Conservation (phyloP, 2,797 vertebrate species). For the Spinibarbus caldwelli region DNA sequence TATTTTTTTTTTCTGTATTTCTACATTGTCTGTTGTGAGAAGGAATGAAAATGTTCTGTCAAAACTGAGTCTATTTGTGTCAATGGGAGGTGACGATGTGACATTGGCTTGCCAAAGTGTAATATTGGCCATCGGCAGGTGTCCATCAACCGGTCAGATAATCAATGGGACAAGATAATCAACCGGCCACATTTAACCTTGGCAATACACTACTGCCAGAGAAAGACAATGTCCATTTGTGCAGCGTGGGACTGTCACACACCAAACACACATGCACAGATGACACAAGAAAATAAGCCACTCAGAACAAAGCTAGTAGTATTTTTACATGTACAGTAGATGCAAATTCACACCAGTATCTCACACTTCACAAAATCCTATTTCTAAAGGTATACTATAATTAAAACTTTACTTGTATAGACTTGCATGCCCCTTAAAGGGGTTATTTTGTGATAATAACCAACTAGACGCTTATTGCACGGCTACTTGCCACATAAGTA, state of each 20-base stretch:
- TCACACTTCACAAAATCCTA: not conserved
- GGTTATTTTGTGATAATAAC: not conserved
- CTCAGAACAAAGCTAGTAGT: not conserved
- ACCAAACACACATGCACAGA: not conserved
- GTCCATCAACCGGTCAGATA: constrained; percentile 35
- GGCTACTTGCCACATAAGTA: no score
- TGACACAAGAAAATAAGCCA: not conserved
- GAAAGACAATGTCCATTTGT: constrained; percentile 9
- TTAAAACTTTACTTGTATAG: no score
- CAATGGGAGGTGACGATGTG: constrained; percentile 7
- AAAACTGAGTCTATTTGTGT: constrained; percentile 22
- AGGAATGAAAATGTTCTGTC: constrained; percentile 16
- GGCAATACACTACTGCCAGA: constrained; percentile 6
- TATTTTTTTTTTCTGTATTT: not conserved
- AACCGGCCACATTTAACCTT: constrained; percentile 38
- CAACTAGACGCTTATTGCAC: not conserved
- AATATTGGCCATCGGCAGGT: constrained; percentile 43
- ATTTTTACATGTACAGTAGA: not conserved
- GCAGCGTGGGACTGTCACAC: not conserved
- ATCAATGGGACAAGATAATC: constrained; percentile 38
- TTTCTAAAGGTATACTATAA: no score
- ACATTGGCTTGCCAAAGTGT: constrained; percentile 30
- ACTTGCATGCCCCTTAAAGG: not conserved
- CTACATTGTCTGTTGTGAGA: not conserved
- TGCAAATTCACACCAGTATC: not conserved